phyloP scores from a whole-genome alignment of 2,113 vertebrate species.

The Hippocampus zosterae region DNA sequence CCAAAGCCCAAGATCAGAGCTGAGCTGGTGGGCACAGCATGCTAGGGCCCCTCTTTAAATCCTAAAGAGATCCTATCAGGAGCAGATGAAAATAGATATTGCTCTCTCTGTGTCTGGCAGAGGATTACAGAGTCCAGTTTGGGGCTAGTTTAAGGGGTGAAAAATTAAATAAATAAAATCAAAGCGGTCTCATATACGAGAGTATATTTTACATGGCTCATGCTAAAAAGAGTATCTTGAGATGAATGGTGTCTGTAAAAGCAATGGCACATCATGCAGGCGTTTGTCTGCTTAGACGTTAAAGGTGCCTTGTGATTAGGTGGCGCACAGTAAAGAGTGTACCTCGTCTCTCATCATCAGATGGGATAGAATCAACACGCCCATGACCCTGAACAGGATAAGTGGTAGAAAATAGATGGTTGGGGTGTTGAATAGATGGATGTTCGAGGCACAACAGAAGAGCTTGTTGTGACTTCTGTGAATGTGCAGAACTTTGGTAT shows the following conservation, averaged over 20 bases:
- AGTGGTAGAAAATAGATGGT: background rate
- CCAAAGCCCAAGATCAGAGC: slow-evolving; percentile 93
- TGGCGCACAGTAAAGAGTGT: background rate
- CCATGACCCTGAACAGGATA: background rate
- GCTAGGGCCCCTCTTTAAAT: slow-evolving; percentile 88
- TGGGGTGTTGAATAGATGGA: background rate
- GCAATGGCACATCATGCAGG: slow-evolving; percentile 68
- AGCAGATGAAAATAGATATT: slow-evolving; percentile 98
- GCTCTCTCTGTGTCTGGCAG: slow-evolving; percentile 85
- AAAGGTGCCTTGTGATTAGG: slow-evolving; percentile 43
- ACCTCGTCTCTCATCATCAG: background rate
- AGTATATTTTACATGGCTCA: slow-evolving; percentile 46
- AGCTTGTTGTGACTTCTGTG: slow-evolving; percentile 72
- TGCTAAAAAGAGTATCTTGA: slow-evolving; percentile 46
- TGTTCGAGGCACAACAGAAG: slow-evolving; percentile 58
- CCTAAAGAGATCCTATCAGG: slow-evolving; percentile 96
- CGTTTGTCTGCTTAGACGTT: slow-evolving; percentile 78
- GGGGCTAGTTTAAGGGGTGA: slow-evolving; percentile 66
- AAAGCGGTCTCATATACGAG: slow-evolving; percentile 31
- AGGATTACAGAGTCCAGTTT: slow-evolving; percentile 82
- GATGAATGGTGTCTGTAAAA: slow-evolving; percentile 64
- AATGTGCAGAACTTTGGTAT: slow-evolving; percentile 4
- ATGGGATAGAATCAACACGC: background rate
- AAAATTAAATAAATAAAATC: slow-evolving; percentile 34
- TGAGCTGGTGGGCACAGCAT: slow-evolving; percentile 79